These are phyloP conservation scores for Pseudopodoces humilis DNA, from an alignment of 2,113 vertebrate genomes.

Conservation along the genomic window DNA sequence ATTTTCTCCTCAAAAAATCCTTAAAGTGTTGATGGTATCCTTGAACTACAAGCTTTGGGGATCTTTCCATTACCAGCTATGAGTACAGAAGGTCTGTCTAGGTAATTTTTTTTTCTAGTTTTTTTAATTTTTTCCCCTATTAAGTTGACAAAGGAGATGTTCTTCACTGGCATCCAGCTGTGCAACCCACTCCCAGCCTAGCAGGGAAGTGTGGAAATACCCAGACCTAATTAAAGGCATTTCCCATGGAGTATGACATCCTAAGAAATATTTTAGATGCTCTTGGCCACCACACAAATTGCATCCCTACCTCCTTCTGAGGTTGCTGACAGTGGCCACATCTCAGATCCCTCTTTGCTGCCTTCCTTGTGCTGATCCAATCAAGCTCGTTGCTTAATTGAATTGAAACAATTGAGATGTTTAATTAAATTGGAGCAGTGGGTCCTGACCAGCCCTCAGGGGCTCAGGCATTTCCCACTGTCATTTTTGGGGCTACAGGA, in stretches of 20 bases:
- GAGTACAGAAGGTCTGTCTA: background rate
- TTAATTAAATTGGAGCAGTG: background rate
- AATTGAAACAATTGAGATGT: background rate
- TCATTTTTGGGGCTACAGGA: background rate
- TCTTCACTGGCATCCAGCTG: background rate
- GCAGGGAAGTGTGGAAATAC: background rate
- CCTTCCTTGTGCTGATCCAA: background rate
- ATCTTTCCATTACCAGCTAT: background rate
- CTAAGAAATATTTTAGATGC: background rate
- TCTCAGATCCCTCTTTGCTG: background rate
- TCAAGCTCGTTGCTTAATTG: background rate
- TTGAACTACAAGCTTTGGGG: background rate
- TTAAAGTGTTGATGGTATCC: rapidly evolving
- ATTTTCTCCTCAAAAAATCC: background rate
- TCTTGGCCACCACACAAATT: background rate
- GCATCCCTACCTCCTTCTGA: background rate
- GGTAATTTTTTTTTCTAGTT: background rate
- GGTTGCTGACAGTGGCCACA: conserved; percentile 5
- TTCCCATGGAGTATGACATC: background rate
- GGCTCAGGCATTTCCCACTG: background rate
- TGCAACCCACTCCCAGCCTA: background rate
- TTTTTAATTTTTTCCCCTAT: background rate
- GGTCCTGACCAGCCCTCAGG: background rate
- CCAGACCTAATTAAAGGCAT: background rate
- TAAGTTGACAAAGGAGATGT: background rate